Conservation (phyloP, 2,113 vertebrate genomes). For the Mionectes macconnelli region DNA sequence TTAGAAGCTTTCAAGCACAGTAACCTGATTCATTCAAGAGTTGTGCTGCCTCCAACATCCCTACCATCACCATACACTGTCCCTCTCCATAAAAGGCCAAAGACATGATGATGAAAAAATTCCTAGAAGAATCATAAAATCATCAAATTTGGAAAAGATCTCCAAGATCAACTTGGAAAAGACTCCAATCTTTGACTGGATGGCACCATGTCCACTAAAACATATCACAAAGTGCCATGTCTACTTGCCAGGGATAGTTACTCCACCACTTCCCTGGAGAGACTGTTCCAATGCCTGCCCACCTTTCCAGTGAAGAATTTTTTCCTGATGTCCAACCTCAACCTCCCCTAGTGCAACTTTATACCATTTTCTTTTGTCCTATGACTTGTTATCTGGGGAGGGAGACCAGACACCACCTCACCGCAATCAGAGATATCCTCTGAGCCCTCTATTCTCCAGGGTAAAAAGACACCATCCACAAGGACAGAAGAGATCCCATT, state of each 20-base stretch:
- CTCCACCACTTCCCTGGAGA: neutral
- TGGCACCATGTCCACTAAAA: neutral
- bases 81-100: neutral
- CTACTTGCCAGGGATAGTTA: neutral
- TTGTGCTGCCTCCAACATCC: neutral
- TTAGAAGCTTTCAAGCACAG: neutral
- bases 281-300: neutral
- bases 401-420: neutral
- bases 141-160: neutral
- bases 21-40: neutral
- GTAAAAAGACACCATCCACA: neutral
- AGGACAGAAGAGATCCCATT: neutral
- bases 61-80: too few species aligned
- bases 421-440: neutral
- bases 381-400: too few species aligned
- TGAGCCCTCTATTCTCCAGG: neutral
- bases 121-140: neutral
- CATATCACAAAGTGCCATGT: neutral
- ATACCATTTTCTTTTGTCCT: neutral
- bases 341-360: neutral
- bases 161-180: too few species aligned
- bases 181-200: fast-evolving
- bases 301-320: neutral
- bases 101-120: fast-evolving
- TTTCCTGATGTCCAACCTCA: neutral